Percentiles rank a stretch among this genome's conserved stretches.
Conservation (phyloP, 2,113 vertebrate species). For the Cynocephalus volans region DNA sequence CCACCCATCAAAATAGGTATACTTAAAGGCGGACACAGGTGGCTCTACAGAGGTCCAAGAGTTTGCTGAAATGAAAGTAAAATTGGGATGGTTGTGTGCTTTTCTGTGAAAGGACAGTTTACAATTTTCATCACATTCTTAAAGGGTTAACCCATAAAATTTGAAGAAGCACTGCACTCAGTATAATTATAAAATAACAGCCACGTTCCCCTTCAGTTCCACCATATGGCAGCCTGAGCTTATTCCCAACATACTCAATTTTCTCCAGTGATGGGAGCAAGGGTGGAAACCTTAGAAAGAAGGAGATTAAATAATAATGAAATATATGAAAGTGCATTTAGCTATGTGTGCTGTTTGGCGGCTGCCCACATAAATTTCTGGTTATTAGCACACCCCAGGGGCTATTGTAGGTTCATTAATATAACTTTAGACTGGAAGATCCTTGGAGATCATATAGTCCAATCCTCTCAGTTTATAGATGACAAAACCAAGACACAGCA, state of each 20-base stretch:
- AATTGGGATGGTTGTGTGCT: neutral
- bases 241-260: conserved; percentile 62
- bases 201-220: neutral
- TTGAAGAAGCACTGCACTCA: neutral
- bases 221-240: conserved; percentile 67
- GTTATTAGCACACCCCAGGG: conserved; percentile 71
- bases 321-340: conserved; percentile 69
- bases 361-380: conserved; percentile 68
- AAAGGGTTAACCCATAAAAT: conserved; percentile 28
- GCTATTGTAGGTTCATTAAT: conserved; percentile 71
- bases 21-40: neutral
- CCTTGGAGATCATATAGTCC: conserved; percentile 14
- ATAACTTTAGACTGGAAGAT: conserved; percentile 68
- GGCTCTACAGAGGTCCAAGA: neutral
- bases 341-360: conserved; percentile 59
- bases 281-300: conserved; percentile 77
- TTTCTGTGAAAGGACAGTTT: neutral
- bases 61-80: neutral
- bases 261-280: conserved; percentile 58
- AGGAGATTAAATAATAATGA: conserved; percentile 80
- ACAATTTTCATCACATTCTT: neutral
- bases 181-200: conserved; percentile 46
- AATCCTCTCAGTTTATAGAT: conserved; percentile 16
- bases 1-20: neutral
- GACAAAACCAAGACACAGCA: conserved; percentile 47